A percentile compares a stretch with the other conserved stretches of the same genome.
Evolutionary conservation across 2,113 vertebrate genomes (phyloP).

Genomic region (Tragelaphus buxtoni): DNA sequence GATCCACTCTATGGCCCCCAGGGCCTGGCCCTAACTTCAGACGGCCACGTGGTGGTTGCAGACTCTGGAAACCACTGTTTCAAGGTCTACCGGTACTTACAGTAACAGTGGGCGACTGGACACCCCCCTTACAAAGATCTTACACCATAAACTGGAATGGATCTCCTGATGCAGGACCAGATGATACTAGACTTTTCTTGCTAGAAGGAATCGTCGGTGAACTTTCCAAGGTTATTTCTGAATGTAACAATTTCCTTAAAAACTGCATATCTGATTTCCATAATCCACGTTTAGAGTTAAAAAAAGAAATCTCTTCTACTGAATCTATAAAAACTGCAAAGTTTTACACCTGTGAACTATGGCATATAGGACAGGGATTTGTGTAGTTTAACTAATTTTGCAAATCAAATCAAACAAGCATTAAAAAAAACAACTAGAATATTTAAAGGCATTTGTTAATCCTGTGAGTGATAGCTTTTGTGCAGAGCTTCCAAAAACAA

Average conservation of each 20-base stretch:
- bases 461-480: constrained; percentile 73
- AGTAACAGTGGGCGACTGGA: constrained; percentile 78
- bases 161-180: constrained; percentile 65
- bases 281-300: constrained; percentile 74
- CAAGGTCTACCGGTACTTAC: constrained; percentile 97
- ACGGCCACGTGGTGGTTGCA: constrained; percentile 96
- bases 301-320: constrained; percentile 71
- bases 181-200: constrained; percentile 72
- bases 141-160: constrained; percentile 72
- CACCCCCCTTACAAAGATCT: constrained; percentile 54
- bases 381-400: constrained; percentile 71
- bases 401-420: constrained; percentile 68
- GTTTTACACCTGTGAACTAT: constrained; percentile 76
- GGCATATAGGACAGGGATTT: constrained; percentile 76
- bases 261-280: constrained; percentile 75
- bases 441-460: constrained; percentile 70
- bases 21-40: constrained; percentile 95
- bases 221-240: constrained; percentile 77
- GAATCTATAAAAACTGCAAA: constrained; percentile 70
- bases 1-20: constrained; percentile 98
- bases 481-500: constrained; percentile 76
- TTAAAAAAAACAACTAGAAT: constrained; percentile 60
- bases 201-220: constrained; percentile 71
- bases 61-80: constrained; percentile 99
- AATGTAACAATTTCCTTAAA: constrained; percentile 81